Evolutionary conservation across 2,888 invertebrate genomes (phyloP).

Genomic region (Leptopilina drosophilae): DNA sequence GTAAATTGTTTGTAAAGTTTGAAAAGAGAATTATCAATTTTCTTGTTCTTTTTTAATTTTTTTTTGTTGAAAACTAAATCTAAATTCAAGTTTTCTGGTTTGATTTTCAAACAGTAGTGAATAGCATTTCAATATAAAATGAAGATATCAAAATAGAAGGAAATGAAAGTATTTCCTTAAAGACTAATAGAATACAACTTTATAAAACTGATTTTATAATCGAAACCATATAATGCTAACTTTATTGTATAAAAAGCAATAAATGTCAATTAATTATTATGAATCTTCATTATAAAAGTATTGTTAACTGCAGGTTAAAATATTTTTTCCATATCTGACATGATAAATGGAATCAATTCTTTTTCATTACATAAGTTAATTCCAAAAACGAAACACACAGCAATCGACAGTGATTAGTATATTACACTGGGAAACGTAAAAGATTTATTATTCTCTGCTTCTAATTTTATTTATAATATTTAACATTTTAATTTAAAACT

Average conservation of each 20-base stretch:
- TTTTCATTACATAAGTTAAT: constrained; percentile 10
- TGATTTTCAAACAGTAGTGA: too few species aligned
- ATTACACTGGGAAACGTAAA: neutral
- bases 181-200: too few species aligned
- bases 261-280: constrained; percentile 15
- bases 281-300: constrained; percentile 1
- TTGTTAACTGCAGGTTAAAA: neutral
- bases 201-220: too few species aligned
- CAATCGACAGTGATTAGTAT: neutral
- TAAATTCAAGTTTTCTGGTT: too few species aligned
- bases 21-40: too few species aligned
- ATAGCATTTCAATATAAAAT: neutral
- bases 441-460: constrained; percentile 9
- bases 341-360: neutral
- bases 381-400: neutral
- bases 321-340: neutral
- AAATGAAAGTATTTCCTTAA: too few species aligned
- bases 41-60: too few species aligned
- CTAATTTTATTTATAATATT: neutral
- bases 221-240: neutral
- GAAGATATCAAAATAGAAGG: neutral
- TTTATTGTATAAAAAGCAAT: neutral
- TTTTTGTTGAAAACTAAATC: too few species aligned
- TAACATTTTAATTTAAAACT: neutral
- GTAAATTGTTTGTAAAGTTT: too few species aligned